Conservation (phyloP, 2,888 invertebrate species). For the Pseudoips prasinana region DNA sequence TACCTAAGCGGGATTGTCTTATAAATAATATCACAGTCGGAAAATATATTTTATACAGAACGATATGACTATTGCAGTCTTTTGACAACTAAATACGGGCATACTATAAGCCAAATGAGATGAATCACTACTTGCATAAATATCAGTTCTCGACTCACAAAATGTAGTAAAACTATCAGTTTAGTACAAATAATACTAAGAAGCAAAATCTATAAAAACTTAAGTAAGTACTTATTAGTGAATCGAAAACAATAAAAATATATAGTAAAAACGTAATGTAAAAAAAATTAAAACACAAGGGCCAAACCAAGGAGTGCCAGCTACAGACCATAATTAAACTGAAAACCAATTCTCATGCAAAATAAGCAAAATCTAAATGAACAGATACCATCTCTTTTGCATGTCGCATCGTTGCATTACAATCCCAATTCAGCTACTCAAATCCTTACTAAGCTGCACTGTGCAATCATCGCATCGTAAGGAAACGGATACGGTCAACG, state of each 20-base stretch:
- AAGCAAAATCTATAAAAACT: slow-evolving; percentile 14
- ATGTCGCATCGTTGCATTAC: slow-evolving; percentile 46
- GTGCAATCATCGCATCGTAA: too few species aligned
- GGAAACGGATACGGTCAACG: too few species aligned
- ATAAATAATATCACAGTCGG: slow-evolving; percentile 75
- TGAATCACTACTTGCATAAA: slow-evolving; percentile 37
- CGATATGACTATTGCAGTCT: slow-evolving; percentile 64
- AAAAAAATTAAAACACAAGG: slow-evolving; percentile 60
- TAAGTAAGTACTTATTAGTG: slow-evolving; percentile 27
- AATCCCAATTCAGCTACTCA: too few species aligned
- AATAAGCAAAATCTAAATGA: slow-evolving; percentile 65
- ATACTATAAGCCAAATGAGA: slow-evolving; percentile 47
- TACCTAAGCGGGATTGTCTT: slow-evolving; percentile 44
- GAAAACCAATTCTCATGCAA: slow-evolving; percentile 69
- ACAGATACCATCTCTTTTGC: slow-evolving; percentile 50
- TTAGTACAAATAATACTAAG: neutral
- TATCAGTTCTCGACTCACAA: slow-evolving; percentile 41
- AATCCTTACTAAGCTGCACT: too few species aligned
- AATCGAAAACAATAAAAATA: slow-evolving; percentile 37
- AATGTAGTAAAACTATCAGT: slow-evolving; percentile 9
- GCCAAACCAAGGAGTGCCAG: slow-evolving; percentile 80
- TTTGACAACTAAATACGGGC: slow-evolving; percentile 41
- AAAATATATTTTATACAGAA: slow-evolving; percentile 48
- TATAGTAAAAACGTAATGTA: slow-evolving; percentile 33
- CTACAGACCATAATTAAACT: slow-evolving; percentile 67